Evolutionary conservation across 2,888 invertebrate species (phyloP), one percentile per base, ranked within the genome.

Genomic region (Scaeva pyrastri): DNA sequence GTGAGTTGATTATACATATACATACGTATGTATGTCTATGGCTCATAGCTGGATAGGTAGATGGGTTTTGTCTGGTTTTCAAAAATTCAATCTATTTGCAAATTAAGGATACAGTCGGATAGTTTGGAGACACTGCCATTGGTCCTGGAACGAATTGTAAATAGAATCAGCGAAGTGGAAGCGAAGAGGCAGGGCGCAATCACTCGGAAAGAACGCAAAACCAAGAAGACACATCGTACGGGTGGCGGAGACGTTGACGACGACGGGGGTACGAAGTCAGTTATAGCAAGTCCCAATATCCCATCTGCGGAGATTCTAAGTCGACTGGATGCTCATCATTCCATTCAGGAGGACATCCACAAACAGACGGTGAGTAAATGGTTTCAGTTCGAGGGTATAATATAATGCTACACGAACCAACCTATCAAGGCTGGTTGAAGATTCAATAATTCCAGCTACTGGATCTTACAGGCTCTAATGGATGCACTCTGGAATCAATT

Each of bases 401-500:
- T 45, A 43, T 26, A 31, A 26, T 45, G 19, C 14, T 14, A 39
- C 6, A 21, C n/a, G 2, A 60, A n/a, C n/a, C n/a, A 21, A 39
- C 5, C 6, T 31, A 31, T 31, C 14, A 19, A 2, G 19, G 52
- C 1, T 52, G 7, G 2, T 12, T 58, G 12, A 19, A 12, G 39
- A 70, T 60, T 39, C 48, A 70, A 60, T 58, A 68, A 77, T 31
- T 60, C 60, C 31, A 56, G n/a, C 31, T 79, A 60, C 21, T 21
- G 21, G 26, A 14, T 60, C 23, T 79, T 62, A 19, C 74, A 89
- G 89, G 71, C 60, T 48, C 68, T 87, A 88, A 80, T 92, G 88
- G 92, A 92, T 87, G 90, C 88, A 21, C 89, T 92, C 48, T 92
- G 93, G 92, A 90, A 90, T 89, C 92, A 92, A 88, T 92, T 92